phyloP scores from a whole-genome alignment of 1,140 invertebrate genomes.

The Drosophila aff. region DNA sequence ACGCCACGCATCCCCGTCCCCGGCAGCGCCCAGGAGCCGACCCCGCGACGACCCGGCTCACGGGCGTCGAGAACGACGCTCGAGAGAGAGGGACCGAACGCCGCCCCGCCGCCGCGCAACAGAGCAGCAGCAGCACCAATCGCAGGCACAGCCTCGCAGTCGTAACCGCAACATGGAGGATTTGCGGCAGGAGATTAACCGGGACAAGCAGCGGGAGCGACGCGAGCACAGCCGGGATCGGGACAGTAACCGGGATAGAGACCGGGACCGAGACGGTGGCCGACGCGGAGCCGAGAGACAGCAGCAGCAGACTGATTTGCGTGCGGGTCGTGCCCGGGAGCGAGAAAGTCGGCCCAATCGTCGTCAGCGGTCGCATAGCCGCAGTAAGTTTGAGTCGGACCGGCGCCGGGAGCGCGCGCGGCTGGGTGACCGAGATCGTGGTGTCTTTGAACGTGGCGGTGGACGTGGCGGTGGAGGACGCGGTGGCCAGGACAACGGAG shows the following conservation, averaged over 20 bases:
- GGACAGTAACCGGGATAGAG: constrained; percentile 51
- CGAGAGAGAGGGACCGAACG: constrained; percentile 53
- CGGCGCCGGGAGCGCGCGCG: constrained; percentile 69
- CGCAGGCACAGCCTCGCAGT: constrained; percentile 32
- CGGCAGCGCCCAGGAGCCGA: constrained; percentile 37
- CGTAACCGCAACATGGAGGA: constrained; percentile 83
- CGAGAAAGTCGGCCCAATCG: constrained; percentile 71
- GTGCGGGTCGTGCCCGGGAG: constrained; percentile 53
- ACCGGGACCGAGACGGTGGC: constrained; percentile 58
- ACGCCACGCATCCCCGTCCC: constrained; percentile 52
- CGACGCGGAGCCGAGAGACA: constrained; percentile 5
- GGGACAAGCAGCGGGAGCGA: constrained; percentile 78
- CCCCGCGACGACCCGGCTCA: constrained; percentile 34
- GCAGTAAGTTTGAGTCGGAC: constrained; percentile 82
- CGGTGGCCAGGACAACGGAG: constrained; percentile 69
- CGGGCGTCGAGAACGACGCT: constrained; percentile 49
- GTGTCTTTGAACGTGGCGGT: constrained; percentile 48
- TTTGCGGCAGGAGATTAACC: constrained; percentile 79
- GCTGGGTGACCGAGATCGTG: constrained; percentile 60
- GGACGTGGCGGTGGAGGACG: constrained; percentile 79
- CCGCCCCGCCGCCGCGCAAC: constrained; percentile 49
- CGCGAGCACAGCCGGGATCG: constrained; percentile 68
- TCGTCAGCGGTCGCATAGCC: constrained; percentile 76
- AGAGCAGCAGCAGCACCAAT: constrained; percentile 27
- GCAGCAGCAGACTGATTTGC: neutral